Percentiles rank a stretch among this genome's conserved stretches.
Evolutionary conservation across 2,113 vertebrate genomes (phyloP).

Genomic region (Eurypyga helias): DNA sequence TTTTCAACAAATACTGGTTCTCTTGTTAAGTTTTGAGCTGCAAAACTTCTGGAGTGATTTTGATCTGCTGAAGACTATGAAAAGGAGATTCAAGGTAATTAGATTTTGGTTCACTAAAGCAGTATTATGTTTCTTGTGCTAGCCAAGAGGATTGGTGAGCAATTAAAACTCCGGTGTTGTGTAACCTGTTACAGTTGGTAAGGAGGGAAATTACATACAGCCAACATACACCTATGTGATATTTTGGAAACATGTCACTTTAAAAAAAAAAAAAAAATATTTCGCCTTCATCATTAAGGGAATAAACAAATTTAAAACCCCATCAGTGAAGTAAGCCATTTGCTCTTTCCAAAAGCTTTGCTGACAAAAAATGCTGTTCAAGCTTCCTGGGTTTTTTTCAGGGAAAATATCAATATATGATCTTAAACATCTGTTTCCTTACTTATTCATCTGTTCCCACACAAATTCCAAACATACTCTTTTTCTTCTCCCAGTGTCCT

Average conservation of each 20-base stretch:
- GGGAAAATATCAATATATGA: constrained; percentile 43
- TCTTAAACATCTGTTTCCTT: constrained; percentile 68
- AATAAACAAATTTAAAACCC: not conserved
- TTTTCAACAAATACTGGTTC: not conserved
- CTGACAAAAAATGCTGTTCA: not conserved
- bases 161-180: not conserved
- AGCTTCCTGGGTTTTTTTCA: constrained; percentile 50
- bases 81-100: constrained; percentile 6
- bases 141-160: not conserved
- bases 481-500: constrained; percentile 55
- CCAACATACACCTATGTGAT: not conserved
- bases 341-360: not conserved
- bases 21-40: not conserved
- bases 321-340: not conserved
- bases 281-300: not conserved
- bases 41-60: not conserved
- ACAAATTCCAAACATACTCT: constrained; percentile 66
- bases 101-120: not conserved
- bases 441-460: constrained; percentile 60
- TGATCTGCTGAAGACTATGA: not conserved
- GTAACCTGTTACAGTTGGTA: not conserved
- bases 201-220: not conserved
- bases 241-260: not conserved
- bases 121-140: not conserved
- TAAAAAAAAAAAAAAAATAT: not conserved